Evolutionary conservation across 2,888 invertebrate species (phyloP), one percentile per base, ranked within the genome.

Genomic region (Diplazon laetatorius): DNA sequence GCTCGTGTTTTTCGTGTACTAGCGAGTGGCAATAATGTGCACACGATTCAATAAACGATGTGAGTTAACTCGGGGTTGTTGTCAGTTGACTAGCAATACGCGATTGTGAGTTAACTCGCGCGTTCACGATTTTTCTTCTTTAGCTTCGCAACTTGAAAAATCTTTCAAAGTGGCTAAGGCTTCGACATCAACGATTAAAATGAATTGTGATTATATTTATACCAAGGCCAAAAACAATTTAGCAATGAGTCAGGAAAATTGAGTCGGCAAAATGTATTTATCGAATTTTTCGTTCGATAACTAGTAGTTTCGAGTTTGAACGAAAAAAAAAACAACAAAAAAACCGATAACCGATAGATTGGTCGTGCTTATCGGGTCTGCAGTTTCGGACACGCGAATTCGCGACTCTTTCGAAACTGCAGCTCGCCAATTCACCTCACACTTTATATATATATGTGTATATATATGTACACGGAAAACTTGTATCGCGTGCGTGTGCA

Each of bases 281-380:
- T 12, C 20, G 18, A 50, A 6, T 48, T 37, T 37, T 30, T 8
- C 14, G 50, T n/a, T n/a, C n/a, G 12, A 39, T 30, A 46, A 30
- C 48, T 50, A 8, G 16, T 5, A 0, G 6, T 2, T 1, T 35
- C 9, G 55, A n/a, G 55, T 16, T 25, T 16, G 16, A 8, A 35
- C 30, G 55, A 30, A 30, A 35, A n/a, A n/a, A n/a, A n/a, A n/a
- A n/a, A n/a, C n/a, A n/a, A n/a, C n/a, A n/a, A n/a, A n/a, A n/a
- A n/a, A n/a, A 55, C n/a, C 30, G 55, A 55, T 55, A 55, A 55
- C 30, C 16, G 30, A 55, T 55, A 14, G 55, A 25, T 55, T 20
- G 39, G 42, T 25, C 37, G 20, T 16, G 72, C 57, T 72, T 72
- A 72, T 72, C 72, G 72, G 63, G n/a, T 57, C 55, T 22, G 55